Base-by-base conservation (phyloP, 2,797 vertebrate genomes). In the Decapterus maruadsi region DNA sequence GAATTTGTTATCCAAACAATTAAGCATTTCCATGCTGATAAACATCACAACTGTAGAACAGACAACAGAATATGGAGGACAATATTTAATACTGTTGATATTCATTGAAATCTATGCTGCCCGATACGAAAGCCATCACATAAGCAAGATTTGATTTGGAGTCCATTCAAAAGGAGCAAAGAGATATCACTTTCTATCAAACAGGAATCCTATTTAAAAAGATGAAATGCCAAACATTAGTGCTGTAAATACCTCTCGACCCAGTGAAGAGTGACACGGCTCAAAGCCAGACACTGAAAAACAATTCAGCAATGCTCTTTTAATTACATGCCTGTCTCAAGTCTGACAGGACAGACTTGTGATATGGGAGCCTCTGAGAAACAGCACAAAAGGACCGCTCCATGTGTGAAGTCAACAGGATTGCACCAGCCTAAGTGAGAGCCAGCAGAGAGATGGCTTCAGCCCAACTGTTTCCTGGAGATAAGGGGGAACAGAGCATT, bases 401-500 rank as follows among this genome's bases (percentile, higher is more conserved):
- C 78, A 59, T 69, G 75, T 90, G 86, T 91, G 90, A 91, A 93
- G 90, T 87, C 87, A 87, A 90, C 79, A 81, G 78, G 68, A 89
- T 65, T 75, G 69, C 84, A 60, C 46, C 78, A 75, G 46, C 72
- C 76, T 76, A 86, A 92, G 87, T 69, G 84, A 91, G 85, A 86
- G 84, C 54, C 88, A 72, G 86, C 31, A 34, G 83, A 84, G 84
- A 84, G 84, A 92, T 93, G 92, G 91, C 92, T 75, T 72, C 81
- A 56, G 85, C 80, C 91, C 92, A 91, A 93, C 92, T 95, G 94
- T 90, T 93, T 93, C 84, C 75, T 54, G 61, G 86, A 92, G 94
- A 95, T 94, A 94, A 93, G 87, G 63, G 78, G 65, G 68, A 84
- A 84, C 69, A 43, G 82, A 88, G 75, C 83, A 60, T 91, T 89